Evolutionary conservation across 2,888 invertebrate species (phyloP), one percentile per base, ranked within the genome.

Genomic region (Dicroscelio sp.): DNA sequence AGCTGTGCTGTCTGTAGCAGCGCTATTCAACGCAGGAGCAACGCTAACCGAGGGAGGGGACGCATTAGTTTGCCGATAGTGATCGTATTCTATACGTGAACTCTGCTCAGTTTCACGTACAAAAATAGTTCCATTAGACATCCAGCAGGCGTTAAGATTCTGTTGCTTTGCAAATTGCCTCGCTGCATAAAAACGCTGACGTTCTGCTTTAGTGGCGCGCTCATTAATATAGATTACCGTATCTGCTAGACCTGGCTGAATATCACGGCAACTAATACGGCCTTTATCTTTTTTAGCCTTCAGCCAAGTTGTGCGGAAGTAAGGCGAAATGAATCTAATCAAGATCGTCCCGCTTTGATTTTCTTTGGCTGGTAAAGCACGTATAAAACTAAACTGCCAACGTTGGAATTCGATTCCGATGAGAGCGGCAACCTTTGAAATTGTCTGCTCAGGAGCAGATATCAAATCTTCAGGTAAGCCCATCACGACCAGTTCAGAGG

Each of bases 91-190:
- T n/a, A n/a, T n/a, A n/a, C n/a, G n/a, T n/a, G n/a, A n/a, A n/a
- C n/a, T n/a, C n/a, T n/a, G n/a, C n/a, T n/a, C n/a, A n/a, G n/a
- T n/a, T n/a, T n/a, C n/a, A n/a, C n/a, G n/a, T n/a, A n/a, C n/a
- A n/a, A n/a, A n/a, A n/a, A n/a, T n/a, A n/a, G n/a, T n/a, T n/a
- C n/a, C n/a, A n/a, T n/a, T n/a, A n/a, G n/a, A n/a, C n/a, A n/a
- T n/a, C n/a, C n/a, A n/a, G n/a, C n/a, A n/a, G n/a, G n/a, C n/a
- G n/a, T n/a, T n/a, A n/a, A n/a, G n/a, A n/a, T n/a, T n/a, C n/a
- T n/a, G n/a, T n/a, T n/a, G n/a, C n/a, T n/a, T n/a, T n/a, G 31
- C 63, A 63, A 63, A 31, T 63, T 63, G n/a, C 20, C 63, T 30
- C 2, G 63, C 63, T 20, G 30, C 31, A 31, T 5, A 4, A 63